These are phyloP conservation scores for Cottus gobio DNA, from an alignment of 2,113 vertebrate genomes.

Conservation along the genomic window DNA sequence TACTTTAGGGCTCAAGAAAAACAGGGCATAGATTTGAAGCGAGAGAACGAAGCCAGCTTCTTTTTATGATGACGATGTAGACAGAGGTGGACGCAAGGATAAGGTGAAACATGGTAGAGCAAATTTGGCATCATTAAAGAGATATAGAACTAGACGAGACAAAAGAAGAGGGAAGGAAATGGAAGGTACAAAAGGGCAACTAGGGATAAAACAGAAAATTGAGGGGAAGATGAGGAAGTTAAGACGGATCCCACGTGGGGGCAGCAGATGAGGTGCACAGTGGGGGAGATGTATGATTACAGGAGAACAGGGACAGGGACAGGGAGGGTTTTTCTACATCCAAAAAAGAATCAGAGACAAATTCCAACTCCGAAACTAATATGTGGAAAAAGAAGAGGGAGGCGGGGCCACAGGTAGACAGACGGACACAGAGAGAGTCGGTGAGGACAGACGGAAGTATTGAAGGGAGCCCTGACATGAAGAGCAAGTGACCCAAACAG, in stretches of 20 bases:
- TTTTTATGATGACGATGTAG: not conserved
- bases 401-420: not conserved
- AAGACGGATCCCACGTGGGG: constrained; percentile 24
- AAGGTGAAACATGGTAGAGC: constrained; percentile 5
- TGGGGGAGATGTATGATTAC: constrained; percentile 22
- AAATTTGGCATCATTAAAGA: constrained; percentile 39
- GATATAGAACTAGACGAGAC: not conserved
- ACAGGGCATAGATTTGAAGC: not conserved
- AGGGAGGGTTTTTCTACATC: not conserved
- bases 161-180: not conserved
- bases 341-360: constrained; percentile 15
- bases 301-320: constrained; percentile 3
- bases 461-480: constrained; percentile 55
- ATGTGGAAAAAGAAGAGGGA: not conserved
- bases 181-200: constrained; percentile 33
- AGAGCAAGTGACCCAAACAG: constrained; percentile 70
- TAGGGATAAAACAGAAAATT: constrained; percentile 40
- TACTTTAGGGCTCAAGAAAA: not conserved
- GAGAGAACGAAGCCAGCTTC: not conserved
- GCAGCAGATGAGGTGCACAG: constrained; percentile 29
- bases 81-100: not conserved
- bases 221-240: constrained; percentile 28
- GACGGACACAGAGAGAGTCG: not conserved
- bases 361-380: constrained; percentile 13
- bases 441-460: constrained; percentile 35